phyloP scores from a whole-genome alignment of 1,140 invertebrate species.

The Brachionus rotundiformis region DNA sequence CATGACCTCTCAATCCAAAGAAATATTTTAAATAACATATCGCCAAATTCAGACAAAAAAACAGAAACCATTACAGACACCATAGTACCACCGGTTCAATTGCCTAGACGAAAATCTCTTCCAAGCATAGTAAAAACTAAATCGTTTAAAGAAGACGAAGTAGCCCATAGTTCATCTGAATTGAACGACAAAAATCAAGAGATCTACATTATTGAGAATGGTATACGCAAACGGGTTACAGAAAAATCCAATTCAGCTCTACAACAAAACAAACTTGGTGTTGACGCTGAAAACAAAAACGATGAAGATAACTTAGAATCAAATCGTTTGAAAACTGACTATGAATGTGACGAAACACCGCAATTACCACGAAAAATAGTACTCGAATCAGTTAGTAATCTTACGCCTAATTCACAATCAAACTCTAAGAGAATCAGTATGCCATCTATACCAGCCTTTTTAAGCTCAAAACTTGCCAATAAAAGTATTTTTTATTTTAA shows the following conservation, averaged over 20 bases:
- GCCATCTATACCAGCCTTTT: conserved; percentile 48
- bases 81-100: not conserved
- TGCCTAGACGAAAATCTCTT: conserved; percentile 49
- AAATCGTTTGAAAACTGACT: not conserved
- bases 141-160: conserved; percentile 51
- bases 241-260: conserved; percentile 51
- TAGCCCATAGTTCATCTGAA: conserved; percentile 28
- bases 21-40: conserved; percentile 14
- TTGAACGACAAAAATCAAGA: conserved; percentile 55
- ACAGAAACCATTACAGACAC: not conserved
- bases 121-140: conserved; percentile 50
- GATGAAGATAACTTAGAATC: not conserved
- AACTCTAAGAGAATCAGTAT: conserved; percentile 45
- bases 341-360: conserved; percentile 29
- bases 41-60: conserved; percentile 22
- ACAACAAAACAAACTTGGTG: conserved; percentile 36
- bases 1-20: not conserved
- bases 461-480: conserved; percentile 39
- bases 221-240: conserved; percentile 62
- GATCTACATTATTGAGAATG: conserved; percentile 64
- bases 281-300: not conserved
- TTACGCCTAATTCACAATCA: not conserved
- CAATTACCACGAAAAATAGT: conserved; percentile 36
- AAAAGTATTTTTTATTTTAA: conserved; percentile 22
- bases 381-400: conserved; percentile 34